Base-by-base conservation (phyloP, 2,797 vertebrate genomes). In the Antennarius maculatus region DNA sequence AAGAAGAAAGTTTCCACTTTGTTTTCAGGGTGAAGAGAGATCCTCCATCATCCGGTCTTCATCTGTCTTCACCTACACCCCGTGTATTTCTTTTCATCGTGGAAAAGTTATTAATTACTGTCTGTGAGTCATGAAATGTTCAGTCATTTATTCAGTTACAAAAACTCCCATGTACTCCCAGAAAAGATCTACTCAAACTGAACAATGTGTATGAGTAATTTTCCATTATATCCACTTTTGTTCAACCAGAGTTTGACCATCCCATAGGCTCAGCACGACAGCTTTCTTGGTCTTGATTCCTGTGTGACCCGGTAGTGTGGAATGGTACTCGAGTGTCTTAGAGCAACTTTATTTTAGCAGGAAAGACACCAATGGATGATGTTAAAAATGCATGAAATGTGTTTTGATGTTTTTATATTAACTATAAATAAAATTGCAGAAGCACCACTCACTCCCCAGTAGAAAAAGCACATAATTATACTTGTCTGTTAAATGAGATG, bases 381-480 rank as follows among this genome's bases (percentile, higher is more conserved):
- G 12, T 13, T 6, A 8, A 41, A 55, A 48, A 62, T 23, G 45
- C 39, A 50, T 8, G 12, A n/a, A 50, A 46, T 1, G 0, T 23
- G 5, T 11, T 12, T 43, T 14, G 13, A 17, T 2, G 1, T 29
- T 31, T 6, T 10, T n/a, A 42, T 12, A 42, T 34, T 14, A 31
- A 43, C 31, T 17, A 39, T 39, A 39, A 39, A 39, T 39, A 6
- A 47, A 58, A n/a, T 10, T 7, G 63, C 48, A 63, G 23, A 12
- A 13, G 23, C 48, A n/a, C 18, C 31, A 6, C 43, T 39, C 27
- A 5, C 47, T 61, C 5, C 4, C 1, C 37, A 14, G 13, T 1
- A 11, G 45, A 2, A 29, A 49, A 49, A 50, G 61, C 18, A 48
- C 52, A 69, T 69, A 61, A 71, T 54, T 63, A 29, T 34, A 49